Base-by-base conservation (phyloP, 2,797 vertebrate genomes). In the Mionectes olivaceus region DNA sequence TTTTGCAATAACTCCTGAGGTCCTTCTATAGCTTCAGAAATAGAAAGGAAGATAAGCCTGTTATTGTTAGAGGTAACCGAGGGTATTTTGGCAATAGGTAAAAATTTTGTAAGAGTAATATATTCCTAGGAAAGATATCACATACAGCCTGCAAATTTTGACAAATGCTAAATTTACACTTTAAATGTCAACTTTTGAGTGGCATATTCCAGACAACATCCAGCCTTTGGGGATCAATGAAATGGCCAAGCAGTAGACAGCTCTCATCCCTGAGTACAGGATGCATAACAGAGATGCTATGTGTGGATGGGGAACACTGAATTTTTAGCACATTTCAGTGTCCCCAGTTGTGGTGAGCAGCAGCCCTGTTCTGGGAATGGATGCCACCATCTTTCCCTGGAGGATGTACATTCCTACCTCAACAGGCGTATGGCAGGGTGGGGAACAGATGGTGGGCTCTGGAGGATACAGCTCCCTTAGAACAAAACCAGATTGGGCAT, bases 161-260 rank as follows among this genome's bases (percentile, higher is more conserved):
- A 94, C 79, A 96, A 96, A 97, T 95, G 93, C 77, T 95, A 94
- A 96, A 96, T 94, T 96, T 91, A 96, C 91, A 94, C 85, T 93
- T 96, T 94, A 95, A 96, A 93, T 94, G 94, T 95, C 94, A 94
- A 43, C 73, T 95, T 94, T 91, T 94, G 95, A 96, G 90, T 88
- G 95, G 57, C 83, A 68, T 83, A 88, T 94, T 95, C 85, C 83
- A 89, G 90, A 84, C 79, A 94, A 91, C 85, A 88, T 91, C 79
- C 90, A 94, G 87, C 69, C 84, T 94, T 81, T 83, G 70, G 59
- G 52, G 90, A 96, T 91, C 91, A 95, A 79, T 83, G 95, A 93
- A 83, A 88, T 90, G 93, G 87, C 91, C 94, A 91, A 93, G 85
- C 43, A 93, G 5, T 47, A 94, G 94, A 88, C 79, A 94, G 83